phyloP scores from a whole-genome alignment of 2,113 vertebrate species.

The Isurus oxyrinchus region DNA sequence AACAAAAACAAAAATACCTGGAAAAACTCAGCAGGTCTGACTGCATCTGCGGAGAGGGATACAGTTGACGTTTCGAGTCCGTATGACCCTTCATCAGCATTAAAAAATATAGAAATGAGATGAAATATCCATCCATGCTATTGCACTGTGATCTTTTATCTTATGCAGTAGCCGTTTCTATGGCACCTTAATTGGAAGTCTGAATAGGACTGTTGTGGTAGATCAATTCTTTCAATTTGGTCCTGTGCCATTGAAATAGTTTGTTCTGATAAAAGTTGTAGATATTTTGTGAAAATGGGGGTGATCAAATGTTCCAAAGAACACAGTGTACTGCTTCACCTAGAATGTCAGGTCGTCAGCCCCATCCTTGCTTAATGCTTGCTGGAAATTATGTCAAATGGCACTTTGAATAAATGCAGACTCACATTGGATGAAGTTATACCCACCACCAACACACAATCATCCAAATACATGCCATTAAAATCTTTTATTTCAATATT shows the following conservation, averaged over 20 bases:
- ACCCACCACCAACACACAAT: background rate
- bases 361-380: background rate
- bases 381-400: background rate
- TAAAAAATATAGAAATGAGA: too few relatives aligned
- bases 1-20: too few relatives aligned
- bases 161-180: background rate
- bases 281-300: background rate
- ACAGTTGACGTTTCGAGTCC: too few relatives aligned
- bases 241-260: background rate
- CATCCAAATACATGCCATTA: background rate
- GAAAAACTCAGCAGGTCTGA: too few relatives aligned
- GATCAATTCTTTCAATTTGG: background rate
- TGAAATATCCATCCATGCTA: background rate
- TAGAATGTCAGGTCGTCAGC: background rate
- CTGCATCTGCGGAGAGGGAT: too few relatives aligned
- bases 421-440: background rate
- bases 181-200: background rate
- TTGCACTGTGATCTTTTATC: too few relatives aligned
- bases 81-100: too few relatives aligned
- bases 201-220: background rate
- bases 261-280: background rate
- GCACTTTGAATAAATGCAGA: background rate
- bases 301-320: background rate
- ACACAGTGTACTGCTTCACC: background rate
- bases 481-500: background rate